Evolutionary conservation across 2,113 vertebrate species (phyloP).

Genomic region (Pseudorasbora parva): DNA sequence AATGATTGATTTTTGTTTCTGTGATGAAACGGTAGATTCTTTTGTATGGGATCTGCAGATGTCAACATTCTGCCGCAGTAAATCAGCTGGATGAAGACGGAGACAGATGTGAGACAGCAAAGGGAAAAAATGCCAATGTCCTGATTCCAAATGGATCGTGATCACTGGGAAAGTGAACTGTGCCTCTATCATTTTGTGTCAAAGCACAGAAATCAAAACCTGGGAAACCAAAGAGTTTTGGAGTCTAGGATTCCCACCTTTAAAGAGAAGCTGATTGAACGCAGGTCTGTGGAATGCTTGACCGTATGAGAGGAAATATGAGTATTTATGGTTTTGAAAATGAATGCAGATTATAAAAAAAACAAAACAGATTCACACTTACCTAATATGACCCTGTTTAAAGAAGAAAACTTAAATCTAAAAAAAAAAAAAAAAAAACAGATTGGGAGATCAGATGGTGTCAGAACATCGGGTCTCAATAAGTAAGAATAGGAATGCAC

Average conservation of each 20-base stretch:
- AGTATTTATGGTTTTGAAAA: neutral
- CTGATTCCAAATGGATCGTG: neutral
- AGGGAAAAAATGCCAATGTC: neutral
- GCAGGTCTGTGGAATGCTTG: neutral
- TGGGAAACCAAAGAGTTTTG: slow-evolving; percentile 12
- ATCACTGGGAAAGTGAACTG: slow-evolving; percentile 3
- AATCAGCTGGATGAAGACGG: slow-evolving; percentile 2
- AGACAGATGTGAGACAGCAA: neutral
- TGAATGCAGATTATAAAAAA: neutral
- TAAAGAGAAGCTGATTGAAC: neutral
- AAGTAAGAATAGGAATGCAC: neutral
- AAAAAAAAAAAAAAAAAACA: neutral
- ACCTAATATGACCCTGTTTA: neutral
- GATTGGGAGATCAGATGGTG: neutral
- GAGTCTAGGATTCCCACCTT: neutral
- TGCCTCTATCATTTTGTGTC: slow-evolving; percentile 20
- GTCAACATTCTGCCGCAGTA: neutral
- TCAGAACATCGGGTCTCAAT: neutral
- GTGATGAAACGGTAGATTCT: slow-evolving; percentile 19
- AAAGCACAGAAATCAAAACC: slow-evolving; percentile 8
- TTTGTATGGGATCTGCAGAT: slow-evolving; percentile 14
- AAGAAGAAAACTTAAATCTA: neutral
- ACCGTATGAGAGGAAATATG: neutral
- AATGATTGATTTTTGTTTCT: slow-evolving; percentile 1
- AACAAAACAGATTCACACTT: neutral